A percentile compares a stretch with the other conserved stretches of the same genome.
These are phyloP conservation scores for Rhopalosiphum nymphaeae DNA, from an alignment of 2,888 invertebrate genomes.

Conservation along the genomic window DNA sequence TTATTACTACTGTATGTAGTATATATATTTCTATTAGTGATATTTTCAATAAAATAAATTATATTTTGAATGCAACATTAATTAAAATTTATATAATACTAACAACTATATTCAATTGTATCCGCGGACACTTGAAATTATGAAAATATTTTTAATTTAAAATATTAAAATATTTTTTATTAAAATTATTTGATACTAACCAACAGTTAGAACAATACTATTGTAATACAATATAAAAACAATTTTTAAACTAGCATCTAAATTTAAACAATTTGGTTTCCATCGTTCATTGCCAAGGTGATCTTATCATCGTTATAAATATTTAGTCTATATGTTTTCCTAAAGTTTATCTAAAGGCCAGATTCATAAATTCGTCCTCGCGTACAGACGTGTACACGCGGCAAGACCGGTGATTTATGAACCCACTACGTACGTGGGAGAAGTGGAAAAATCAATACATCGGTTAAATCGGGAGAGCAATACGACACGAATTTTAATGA, in stretches of 20 bases:
- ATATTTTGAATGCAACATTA: background rate
- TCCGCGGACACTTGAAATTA: background rate
- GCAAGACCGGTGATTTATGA: slow-evolving; percentile 22
- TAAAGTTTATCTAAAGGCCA: slow-evolving; percentile 7
- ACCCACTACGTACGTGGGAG: background rate
- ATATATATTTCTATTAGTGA: background rate
- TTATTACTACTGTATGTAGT: too few relatives aligned
- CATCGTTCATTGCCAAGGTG: background rate
- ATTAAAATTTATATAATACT: background rate
- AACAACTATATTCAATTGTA: background rate
- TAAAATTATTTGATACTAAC: background rate
- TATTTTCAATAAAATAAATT: background rate
- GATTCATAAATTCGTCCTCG: slow-evolving; percentile 12
- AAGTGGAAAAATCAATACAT: slow-evolving; percentile 25
- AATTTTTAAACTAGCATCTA: background rate
- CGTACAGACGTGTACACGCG: background rate
- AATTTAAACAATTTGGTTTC: background rate
- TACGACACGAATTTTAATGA: slow-evolving; percentile 47
- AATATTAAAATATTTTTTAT: too few relatives aligned
- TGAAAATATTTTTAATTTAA: background rate
- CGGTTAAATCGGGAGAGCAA: slow-evolving; percentile 17
- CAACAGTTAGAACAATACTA: background rate
- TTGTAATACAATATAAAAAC: background rate
- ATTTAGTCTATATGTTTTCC: background rate
- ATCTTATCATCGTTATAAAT: background rate